Percentiles rank a stretch among this genome's conserved stretches.
phyloP scores from a whole-genome alignment of 2,797 vertebrate genomes.

The Sebastes oblongus region DNA sequence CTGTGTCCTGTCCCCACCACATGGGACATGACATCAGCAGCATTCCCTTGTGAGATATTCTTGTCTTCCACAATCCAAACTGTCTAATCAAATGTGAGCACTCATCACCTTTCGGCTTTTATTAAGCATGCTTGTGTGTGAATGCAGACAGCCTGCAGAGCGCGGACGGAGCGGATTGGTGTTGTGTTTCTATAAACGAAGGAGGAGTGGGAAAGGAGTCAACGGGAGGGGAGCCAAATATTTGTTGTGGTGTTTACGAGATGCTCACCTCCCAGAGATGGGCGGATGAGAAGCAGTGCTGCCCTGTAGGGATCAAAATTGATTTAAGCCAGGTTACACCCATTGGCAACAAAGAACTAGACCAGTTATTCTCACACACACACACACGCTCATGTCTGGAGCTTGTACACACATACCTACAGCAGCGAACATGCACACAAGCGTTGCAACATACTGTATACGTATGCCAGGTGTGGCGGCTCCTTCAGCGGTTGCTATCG shows the following conservation, averaged over 20 bases:
- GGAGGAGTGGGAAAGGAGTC: neutral
- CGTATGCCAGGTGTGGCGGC: constrained; percentile 41
- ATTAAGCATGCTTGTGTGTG: neutral
- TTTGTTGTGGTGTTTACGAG: constrained; percentile 38
- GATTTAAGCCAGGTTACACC: constrained; percentile 73
- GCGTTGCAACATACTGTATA: constrained; percentile 36
- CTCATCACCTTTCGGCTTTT: neutral
- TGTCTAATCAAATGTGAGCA: neutral
- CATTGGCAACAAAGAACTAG: constrained; percentile 50
- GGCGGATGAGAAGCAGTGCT: constrained; percentile 48
- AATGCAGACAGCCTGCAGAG: neutral
- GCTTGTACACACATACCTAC: constrained; percentile 34
- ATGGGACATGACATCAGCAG: constrained; percentile 11
- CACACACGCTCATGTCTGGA: constrained; percentile 36
- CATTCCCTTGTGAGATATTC: neutral
- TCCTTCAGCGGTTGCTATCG: constrained; percentile 25
- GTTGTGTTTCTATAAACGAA: constrained; percentile 26
- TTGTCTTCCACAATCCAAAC: neutral
- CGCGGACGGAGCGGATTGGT: neutral
- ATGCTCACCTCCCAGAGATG: constrained; percentile 36
- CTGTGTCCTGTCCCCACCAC: constrained; percentile 27
- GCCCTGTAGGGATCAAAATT: constrained; percentile 74
- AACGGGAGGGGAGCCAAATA: neutral
- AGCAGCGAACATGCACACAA: constrained; percentile 13
- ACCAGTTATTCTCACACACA: constrained; percentile 28